Evolutionary conservation across 2,797 vertebrate genomes (phyloP).

Genomic region (Eospalax fontanierii): DNA sequence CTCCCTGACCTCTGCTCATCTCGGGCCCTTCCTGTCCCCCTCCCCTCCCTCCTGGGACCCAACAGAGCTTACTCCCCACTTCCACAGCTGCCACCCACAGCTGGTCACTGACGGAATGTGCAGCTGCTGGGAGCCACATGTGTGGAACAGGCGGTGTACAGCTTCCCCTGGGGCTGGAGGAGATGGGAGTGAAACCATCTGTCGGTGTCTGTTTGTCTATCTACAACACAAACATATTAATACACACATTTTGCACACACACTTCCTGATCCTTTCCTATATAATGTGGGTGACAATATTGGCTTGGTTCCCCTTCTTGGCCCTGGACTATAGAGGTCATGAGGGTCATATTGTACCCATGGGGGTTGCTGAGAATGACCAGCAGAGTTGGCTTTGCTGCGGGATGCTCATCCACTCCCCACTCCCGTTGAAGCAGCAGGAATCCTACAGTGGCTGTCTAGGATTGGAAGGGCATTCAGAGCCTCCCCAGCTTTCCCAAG

Average conservation of each 20-base stretch:
- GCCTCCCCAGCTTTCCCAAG: conserved; percentile 70
- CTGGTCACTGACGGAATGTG: conserved; percentile 82
- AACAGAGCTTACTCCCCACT: conserved; percentile 68
- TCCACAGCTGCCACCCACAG: conserved; percentile 83
- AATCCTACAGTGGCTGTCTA: background rate
- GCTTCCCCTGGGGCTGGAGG: conserved; percentile 31
- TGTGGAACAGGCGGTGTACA: conserved; percentile 59
- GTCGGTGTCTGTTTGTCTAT: conserved; percentile 76
- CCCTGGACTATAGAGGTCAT: background rate
- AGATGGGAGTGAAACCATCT: conserved; percentile 71
- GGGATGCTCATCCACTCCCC: background rate
- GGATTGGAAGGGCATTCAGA: background rate
- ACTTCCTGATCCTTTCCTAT: background rate
- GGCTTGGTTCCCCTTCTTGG: background rate
- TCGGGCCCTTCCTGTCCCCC: conserved; percentile 75
- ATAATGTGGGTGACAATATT: background rate
- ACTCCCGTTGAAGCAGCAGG: background rate
- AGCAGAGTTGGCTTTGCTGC: background rate
- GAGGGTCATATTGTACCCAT: background rate
- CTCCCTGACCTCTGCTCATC: conserved; percentile 62
- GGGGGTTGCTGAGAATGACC: background rate
- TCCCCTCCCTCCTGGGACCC: conserved; percentile 45
- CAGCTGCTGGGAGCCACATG: conserved; percentile 87
- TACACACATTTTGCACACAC: background rate
- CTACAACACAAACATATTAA: background rate